Base-by-base conservation (phyloP, 2,797 vertebrate genomes). In the Poeciliopsis turneri region DNA sequence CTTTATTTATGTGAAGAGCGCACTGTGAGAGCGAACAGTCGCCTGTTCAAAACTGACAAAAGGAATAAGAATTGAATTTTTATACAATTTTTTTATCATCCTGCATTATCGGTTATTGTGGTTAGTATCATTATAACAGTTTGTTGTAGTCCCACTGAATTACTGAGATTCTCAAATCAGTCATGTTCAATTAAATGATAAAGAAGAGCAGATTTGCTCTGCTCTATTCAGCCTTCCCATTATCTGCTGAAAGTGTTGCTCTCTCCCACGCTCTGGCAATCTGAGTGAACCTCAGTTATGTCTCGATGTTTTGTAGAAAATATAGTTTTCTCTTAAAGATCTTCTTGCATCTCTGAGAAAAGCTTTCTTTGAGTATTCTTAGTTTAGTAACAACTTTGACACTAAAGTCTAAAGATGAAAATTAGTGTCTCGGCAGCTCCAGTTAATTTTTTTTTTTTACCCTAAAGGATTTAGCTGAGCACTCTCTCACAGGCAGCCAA, bases 401-500 rank as follows among this genome's bases (percentile, higher is more conserved):
- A 80, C 66, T 77, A 73, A 82, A 75, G 16, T 45, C 39, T 41
- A 41, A 20, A 69, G 23, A 69, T 43, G 79, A 43, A 84, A 85
- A 85, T 72, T 45, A n/a, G 30, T 10, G 25, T 23, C 7, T 9
- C 25, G 51, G 45, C 7, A 5, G 75, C 78, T n/a, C 41, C 4
- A 49, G 15, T 78, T 74, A 46, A 77, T 85, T 82, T 78, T 16
- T 18, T 20, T 77, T 77, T 79, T 47, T 59, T 73, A 80, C 49
- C 30, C 0, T 47, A 36, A 57, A 83, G 82, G 79, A 47, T 82
- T 78, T 70, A 64, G 51, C 76, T 25, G 51, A 33, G 39, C 72
- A 74, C 76, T 74, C 71, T 82, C 49, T 28, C 81, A 86, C 70
- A 70, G 61, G 7, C 57, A 79, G 72, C 80, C 83, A 64, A 55